A percentile compares a stretch with the other conserved stretches of the same genome.
phyloP scores from a whole-genome alignment of 2,888 invertebrate species.

The Xestia xanthographa region DNA sequence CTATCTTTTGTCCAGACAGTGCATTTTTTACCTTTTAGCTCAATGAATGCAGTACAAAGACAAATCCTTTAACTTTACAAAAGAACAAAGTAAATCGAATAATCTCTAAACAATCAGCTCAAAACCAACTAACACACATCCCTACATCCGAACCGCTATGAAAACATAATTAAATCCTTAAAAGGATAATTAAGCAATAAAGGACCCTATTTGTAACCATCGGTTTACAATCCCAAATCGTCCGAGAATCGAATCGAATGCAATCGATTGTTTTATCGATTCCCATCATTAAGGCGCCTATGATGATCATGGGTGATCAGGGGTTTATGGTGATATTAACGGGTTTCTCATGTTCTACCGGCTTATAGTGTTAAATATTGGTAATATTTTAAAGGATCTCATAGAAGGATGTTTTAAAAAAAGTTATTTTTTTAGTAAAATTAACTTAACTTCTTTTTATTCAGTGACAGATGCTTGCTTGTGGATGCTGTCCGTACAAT shows the following conservation, averaged over 20 bases:
- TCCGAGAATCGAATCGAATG: conserved; percentile 61
- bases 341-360: conserved; percentile 62
- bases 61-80: neutral
- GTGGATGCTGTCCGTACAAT: too few species aligned
- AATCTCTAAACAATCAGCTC: neutral
- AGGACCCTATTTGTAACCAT: conserved; percentile 71
- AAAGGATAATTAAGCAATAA: conserved; percentile 68
- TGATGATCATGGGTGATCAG: conserved; percentile 59
- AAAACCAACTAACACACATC: conserved; percentile 44
- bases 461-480: neutral
- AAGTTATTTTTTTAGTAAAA: neutral
- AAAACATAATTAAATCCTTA: conserved; percentile 68
- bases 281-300: conserved; percentile 67
- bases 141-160: conserved; percentile 51
- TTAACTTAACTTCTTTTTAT: neutral
- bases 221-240: conserved; percentile 70
- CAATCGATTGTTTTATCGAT: conserved; percentile 69
- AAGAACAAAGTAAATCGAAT: neutral
- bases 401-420: conserved; percentile 26
- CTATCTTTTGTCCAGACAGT: neutral
- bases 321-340: conserved; percentile 62
- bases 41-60: neutral
- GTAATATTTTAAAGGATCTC: conserved; percentile 51
- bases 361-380: conserved; percentile 58
- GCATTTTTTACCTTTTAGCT: neutral